Percentiles rank a stretch among this genome's conserved stretches.
These are phyloP conservation scores for Coecobrya sp. DNA, from an alignment of 2,888 invertebrate genomes.

Conservation along the genomic window DNA sequence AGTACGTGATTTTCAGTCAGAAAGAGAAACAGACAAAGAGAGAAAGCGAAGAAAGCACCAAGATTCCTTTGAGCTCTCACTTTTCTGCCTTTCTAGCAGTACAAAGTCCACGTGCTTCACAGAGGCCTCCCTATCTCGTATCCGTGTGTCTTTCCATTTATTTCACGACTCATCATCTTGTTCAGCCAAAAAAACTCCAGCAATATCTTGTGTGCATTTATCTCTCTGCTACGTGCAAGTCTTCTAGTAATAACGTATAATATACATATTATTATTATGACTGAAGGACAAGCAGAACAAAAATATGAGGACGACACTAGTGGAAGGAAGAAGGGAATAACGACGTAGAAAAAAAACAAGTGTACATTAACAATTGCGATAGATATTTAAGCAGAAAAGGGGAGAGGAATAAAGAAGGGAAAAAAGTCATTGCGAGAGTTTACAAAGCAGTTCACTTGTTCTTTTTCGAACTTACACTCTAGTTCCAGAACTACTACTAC, in stretches of 20 bases:
- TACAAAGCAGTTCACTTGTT: constrained; percentile 1
- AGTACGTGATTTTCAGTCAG: constrained; percentile 32
- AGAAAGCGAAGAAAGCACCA: neutral
- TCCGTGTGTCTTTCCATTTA: neutral
- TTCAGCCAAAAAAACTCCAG: neutral
- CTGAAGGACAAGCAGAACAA: neutral
- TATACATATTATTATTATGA: neutral
- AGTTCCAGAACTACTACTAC: neutral
- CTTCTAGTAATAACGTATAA: neutral
- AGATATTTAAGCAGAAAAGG: neutral
- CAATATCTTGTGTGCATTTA: neutral
- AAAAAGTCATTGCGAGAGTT: neutral
- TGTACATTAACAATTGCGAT: neutral
- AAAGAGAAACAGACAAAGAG: neutral
- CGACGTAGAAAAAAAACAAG: neutral
- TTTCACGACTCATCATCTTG: neutral
- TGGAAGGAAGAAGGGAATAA: neutral
- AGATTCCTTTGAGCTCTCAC: constrained; percentile 28
- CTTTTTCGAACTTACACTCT: neutral
- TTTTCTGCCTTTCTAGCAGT: neutral
- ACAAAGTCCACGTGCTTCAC: constrained; percentile 31
- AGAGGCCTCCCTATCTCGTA: neutral
- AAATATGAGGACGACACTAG: neutral
- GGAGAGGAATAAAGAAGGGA: neutral
- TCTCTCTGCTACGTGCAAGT: neutral